Conservation (phyloP, 2,113 vertebrate species). For the Irena cyanogastra region DNA sequence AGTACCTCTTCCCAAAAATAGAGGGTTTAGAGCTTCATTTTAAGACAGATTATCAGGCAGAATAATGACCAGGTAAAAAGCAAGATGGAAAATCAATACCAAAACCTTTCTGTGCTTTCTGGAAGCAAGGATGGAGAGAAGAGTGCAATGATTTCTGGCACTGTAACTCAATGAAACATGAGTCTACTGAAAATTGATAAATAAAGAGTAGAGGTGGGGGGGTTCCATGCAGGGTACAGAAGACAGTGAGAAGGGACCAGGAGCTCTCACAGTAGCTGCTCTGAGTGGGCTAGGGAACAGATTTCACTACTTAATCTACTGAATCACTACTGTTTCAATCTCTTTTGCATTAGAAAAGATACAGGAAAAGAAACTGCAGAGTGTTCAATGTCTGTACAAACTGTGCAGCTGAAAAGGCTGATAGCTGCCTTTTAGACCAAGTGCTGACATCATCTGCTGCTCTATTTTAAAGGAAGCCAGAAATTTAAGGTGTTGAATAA, state of each 20-base stretch:
- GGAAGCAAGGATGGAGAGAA: not conserved
- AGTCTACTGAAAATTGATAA: not conserved
- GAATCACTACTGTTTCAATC: not conserved
- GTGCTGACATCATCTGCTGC: not conserved
- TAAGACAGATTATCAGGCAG: not conserved
- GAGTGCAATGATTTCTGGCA: not conserved
- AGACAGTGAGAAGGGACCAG: not conserved
- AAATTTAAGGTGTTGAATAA: not conserved
- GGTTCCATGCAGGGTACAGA: not conserved
- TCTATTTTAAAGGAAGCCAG: not conserved
- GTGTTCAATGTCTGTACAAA: not conserved
- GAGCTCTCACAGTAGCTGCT: not conserved
- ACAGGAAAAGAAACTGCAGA: not conserved
- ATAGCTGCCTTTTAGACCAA: not conserved
- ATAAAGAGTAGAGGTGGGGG: not conserved
- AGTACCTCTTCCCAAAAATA: not conserved
- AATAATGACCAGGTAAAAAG: not conserved
- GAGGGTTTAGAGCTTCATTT: not conserved
- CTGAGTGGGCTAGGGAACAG: not conserved
- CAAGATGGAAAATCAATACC: not conserved
- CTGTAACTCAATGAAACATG: not conserved
- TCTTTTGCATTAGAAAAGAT: conserved; percentile 9
- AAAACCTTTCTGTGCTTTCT: not conserved
- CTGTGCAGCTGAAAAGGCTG: not conserved
- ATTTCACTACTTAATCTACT: not conserved